phyloP scores from a whole-genome alignment of 2,113 vertebrate genomes.

The Apodemus speciosus region DNA sequence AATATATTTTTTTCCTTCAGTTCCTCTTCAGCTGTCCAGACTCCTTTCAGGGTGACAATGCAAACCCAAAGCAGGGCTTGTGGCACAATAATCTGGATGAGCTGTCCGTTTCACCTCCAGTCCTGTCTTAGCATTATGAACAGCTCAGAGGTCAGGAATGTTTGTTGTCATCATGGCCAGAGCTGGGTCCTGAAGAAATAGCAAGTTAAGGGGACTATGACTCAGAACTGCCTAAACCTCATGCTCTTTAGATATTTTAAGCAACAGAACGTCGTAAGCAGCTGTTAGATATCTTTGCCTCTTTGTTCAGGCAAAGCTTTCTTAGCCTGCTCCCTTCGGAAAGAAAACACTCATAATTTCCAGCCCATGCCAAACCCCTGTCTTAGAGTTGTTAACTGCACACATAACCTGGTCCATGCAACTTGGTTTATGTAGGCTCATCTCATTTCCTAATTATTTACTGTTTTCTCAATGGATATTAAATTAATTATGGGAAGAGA shows the following conservation, averaged over 20 bases:
- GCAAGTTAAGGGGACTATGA: constrained; percentile 70
- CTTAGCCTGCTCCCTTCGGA: constrained; percentile 62
- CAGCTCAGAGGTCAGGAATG: constrained; percentile 77
- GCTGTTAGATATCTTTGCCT: constrained; percentile 77
- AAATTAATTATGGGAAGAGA: constrained; percentile 6
- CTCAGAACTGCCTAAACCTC: constrained; percentile 76
- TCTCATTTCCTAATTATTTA: constrained; percentile 61
- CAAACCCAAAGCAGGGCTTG: not conserved
- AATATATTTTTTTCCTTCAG: constrained; percentile 46
- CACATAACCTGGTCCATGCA: not conserved
- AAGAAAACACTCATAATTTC: constrained; percentile 74
- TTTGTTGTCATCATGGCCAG: constrained; percentile 74
- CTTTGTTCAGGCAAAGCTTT: constrained; percentile 74
- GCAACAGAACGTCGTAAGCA: constrained; percentile 77
- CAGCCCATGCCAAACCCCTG: constrained; percentile 65
- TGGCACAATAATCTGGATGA: constrained; percentile 42
- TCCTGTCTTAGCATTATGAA: constrained; percentile 62
- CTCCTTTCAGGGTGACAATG: constrained; percentile 27
- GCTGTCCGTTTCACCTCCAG: constrained; percentile 71
- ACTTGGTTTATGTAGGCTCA: not conserved
- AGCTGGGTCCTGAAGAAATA: constrained; percentile 72
- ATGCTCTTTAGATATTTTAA: constrained; percentile 79
- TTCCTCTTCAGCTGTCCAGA: constrained; percentile 75
- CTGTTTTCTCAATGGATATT: constrained; percentile 23
- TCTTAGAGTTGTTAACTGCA: constrained; percentile 42